Conservation (phyloP, 2,113 vertebrate genomes). For the Apteryx owenii region DNA sequence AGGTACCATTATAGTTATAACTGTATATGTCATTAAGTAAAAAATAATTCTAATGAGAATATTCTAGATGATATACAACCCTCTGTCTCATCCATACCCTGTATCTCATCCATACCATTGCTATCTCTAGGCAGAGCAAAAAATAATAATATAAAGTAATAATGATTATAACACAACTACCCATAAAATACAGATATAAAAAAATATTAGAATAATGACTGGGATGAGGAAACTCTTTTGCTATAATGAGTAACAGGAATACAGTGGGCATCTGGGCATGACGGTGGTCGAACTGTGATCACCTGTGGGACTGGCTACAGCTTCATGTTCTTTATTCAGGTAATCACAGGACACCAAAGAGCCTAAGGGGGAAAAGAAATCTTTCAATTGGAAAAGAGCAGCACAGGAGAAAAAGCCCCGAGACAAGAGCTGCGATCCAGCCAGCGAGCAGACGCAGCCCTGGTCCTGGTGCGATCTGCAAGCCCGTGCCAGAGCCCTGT, state of each 20-base stretch:
- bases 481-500: neutral
- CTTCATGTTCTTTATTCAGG: neutral
- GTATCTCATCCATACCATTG: neutral
- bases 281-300: neutral
- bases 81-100: neutral
- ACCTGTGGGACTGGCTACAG: too few relatives aligned
- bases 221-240: neutral
- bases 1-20: accelerated
- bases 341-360: neutral
- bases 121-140: neutral
- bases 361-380: neutral
- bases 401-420: neutral
- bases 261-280: neutral
- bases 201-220: neutral
- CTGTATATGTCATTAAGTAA: neutral
- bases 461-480: accelerated
- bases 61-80: neutral
- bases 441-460: accelerated
- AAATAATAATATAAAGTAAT: neutral
- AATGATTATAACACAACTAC: neutral
- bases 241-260: neutral
- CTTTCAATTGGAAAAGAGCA: neutral
- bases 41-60: neutral
- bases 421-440: neutral
- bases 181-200: neutral